phyloP scores from a whole-genome alignment of 2,888 invertebrate genomes.

The Diadegma fenestrale region DNA sequence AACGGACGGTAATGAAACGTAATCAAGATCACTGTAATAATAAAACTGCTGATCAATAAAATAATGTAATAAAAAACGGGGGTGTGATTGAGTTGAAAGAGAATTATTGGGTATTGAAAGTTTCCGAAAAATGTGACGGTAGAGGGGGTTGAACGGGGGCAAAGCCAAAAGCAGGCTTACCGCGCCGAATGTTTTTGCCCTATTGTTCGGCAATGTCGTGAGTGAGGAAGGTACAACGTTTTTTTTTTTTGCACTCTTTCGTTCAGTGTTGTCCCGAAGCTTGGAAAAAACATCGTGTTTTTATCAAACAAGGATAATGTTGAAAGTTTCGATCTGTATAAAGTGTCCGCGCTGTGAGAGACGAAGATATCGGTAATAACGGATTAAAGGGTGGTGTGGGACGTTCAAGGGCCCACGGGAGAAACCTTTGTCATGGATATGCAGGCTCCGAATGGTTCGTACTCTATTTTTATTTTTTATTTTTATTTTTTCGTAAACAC shows the following conservation, averaged over 20 bases:
- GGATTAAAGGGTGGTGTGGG: conserved; percentile 74
- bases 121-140: conserved; percentile 23
- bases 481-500: conserved; percentile 41
- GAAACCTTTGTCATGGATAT: conserved; percentile 84
- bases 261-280: conserved; percentile 67
- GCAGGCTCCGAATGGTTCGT: conserved; percentile 85
- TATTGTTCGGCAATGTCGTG: conserved; percentile 76
- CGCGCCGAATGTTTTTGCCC: conserved; percentile 79
- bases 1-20: neutral
- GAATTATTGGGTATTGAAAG: conserved; percentile 35
- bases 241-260: conserved; percentile 38
- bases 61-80: neutral
- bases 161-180: conserved; percentile 75
- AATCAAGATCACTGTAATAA: neutral
- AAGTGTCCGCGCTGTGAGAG: conserved; percentile 73
- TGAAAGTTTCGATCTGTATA: conserved; percentile 71
- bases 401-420: conserved; percentile 62
- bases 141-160: conserved; percentile 66
- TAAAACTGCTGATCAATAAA: conserved; percentile 1
- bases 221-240: conserved; percentile 48
- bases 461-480: conserved; percentile 53
- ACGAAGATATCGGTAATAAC: conserved; percentile 79
- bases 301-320: conserved; percentile 71
- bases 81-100: neutral
- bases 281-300: conserved; percentile 55